Percentiles rank a stretch among this genome's conserved stretches.
phyloP scores from a whole-genome alignment of 2,888 invertebrate genomes.

The Penaeus monodon region DNA sequence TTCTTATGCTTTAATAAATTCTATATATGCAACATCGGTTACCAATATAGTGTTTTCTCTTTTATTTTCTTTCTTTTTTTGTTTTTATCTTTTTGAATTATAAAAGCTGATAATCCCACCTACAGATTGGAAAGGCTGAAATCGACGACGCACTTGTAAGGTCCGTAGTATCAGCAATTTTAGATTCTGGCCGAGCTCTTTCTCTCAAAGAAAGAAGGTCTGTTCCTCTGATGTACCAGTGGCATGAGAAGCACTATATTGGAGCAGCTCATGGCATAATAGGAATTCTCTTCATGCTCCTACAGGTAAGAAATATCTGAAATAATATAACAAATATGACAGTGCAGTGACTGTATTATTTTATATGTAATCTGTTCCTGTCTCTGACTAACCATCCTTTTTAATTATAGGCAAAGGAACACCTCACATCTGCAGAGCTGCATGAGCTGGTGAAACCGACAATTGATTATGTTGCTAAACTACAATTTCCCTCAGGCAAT shows the following conservation, averaged over 20 bases:
- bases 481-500: conserved; percentile 71
- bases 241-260: conserved; percentile 88
- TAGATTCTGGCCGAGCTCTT: conserved; percentile 77
- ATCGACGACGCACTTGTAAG: conserved; percentile 77
- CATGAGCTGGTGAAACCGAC: conserved; percentile 68
- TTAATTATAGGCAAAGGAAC: conserved; percentile 41
- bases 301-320: conserved; percentile 75
- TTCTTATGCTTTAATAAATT: too few species aligned
- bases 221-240: conserved; percentile 83
- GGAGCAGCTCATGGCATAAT: conserved; percentile 92
- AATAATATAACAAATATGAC: too few species aligned
- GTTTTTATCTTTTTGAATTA: too few species aligned
- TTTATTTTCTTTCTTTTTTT: too few species aligned
- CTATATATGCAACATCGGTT: too few species aligned
- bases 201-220: conserved; percentile 72
- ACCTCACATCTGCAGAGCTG: conserved; percentile 65
- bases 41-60: too few species aligned
- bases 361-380: background rate
- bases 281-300: conserved; percentile 85
- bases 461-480: conserved; percentile 70
- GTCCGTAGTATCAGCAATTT: conserved; percentile 75
- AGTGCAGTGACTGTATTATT: too few species aligned
- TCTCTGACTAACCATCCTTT: background rate
- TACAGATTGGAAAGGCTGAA: conserved; percentile 74
- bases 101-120: too few species aligned